These are phyloP conservation scores for Pollenia angustigena DNA, from an alignment of 2,888 invertebrate species.

Conservation along the genomic window DNA sequence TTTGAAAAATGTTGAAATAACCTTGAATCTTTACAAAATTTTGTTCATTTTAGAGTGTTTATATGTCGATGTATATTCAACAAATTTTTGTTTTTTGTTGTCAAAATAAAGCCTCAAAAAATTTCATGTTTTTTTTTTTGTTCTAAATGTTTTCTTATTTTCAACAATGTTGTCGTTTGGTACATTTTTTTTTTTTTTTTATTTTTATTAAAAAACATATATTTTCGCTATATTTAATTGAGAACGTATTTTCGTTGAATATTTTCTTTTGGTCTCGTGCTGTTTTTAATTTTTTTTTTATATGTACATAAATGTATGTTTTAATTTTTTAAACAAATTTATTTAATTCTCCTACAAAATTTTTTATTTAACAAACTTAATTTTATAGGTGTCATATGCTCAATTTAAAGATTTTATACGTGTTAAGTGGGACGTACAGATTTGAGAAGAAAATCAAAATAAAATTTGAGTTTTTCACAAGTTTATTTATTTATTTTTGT, in stretches of 20 bases:
- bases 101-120: neutral
- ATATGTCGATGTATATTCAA: neutral
- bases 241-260: conserved; percentile 36
- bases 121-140: conserved; percentile 21
- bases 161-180: conserved; percentile 17
- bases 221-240: conserved; percentile 6
- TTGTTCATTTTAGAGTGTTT: neutral
- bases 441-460: neutral
- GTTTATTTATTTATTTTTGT: conserved; percentile 10
- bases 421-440: conserved; percentile 47
- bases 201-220: neutral
- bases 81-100: neutral
- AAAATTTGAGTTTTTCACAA: conserved; percentile 19
- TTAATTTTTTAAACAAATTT: neutral
- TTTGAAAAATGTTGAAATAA: neutral
- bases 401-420: conserved; percentile 46
- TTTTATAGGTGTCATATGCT: conserved; percentile 59
- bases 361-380: conserved; percentile 48
- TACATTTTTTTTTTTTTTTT: too few species aligned
- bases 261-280: conserved; percentile 51
- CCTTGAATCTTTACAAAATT: neutral
- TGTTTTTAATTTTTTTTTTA: conserved; percentile 1
- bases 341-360: conserved; percentile 24
- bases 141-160: conserved; percentile 15
- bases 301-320: neutral